Conservation (phyloP, 1,140 invertebrate species). For the Ostrea denselamellosa region DNA sequence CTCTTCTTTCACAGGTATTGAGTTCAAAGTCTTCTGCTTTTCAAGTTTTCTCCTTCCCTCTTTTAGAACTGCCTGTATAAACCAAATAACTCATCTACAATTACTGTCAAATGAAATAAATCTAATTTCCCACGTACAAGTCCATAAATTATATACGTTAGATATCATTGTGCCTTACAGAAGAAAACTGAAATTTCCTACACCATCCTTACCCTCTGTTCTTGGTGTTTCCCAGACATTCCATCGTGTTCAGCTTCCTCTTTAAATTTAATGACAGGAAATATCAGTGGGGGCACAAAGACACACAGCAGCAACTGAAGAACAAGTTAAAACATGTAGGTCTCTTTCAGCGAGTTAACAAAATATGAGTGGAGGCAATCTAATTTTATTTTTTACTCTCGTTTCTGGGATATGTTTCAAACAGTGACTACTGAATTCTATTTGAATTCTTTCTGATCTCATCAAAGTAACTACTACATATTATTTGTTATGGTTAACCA, state of each 20-base stretch:
- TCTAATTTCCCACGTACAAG: not conserved
- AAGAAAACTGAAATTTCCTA: not conserved
- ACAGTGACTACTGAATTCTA: no score
- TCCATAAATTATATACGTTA: not conserved
- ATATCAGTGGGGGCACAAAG: conserved; percentile 67
- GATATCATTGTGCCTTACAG: not conserved
- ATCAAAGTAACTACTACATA: no score
- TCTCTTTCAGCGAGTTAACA: no score
- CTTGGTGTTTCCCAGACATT: not conserved
- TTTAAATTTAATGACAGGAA: conserved; percentile 66
- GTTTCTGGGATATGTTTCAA: no score
- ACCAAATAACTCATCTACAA: not conserved
- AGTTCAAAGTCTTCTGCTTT: conserved; percentile 23
- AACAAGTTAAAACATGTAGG: not conserved
- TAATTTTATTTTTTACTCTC: no score
- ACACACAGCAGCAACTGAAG: conserved; percentile 68
- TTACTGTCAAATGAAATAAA: not conserved
- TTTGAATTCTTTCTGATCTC: no score
- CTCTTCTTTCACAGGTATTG: conserved; percentile 17
- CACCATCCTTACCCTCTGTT: not conserved
- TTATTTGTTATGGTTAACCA: no score
- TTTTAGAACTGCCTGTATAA: not conserved
- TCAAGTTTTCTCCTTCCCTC: not conserved
- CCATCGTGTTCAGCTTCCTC: conserved; percentile 50
- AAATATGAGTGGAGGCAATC: no score